A percentile compares a stretch with the other conserved stretches of the same genome.
These are phyloP conservation scores for Ursus arctos DNA, from an alignment of 2,113 vertebrate genomes.

Conservation along the genomic window DNA sequence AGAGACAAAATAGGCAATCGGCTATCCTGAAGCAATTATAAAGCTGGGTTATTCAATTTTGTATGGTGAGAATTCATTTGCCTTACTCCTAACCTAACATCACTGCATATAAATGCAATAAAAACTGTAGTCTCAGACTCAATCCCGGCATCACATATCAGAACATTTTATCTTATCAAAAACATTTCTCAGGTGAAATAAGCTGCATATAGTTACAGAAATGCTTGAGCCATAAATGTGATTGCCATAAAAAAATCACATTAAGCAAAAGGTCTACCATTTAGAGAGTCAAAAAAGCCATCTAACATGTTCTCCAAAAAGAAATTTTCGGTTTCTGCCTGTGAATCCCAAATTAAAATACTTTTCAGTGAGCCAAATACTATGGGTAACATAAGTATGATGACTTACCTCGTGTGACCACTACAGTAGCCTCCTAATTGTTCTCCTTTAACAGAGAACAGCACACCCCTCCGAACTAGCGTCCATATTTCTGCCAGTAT, in stretches of 20 bases:
- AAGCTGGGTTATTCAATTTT: slow-evolving; percentile 81
- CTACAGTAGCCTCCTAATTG: slow-evolving; percentile 5
- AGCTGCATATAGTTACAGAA: slow-evolving; percentile 60
- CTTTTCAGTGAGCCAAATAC: slow-evolving; percentile 47
- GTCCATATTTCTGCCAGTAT: background rate
- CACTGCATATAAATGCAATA: slow-evolving; percentile 74
- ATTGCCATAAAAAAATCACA: slow-evolving; percentile 56
- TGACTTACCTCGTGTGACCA: background rate
- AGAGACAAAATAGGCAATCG: slow-evolving; percentile 82
- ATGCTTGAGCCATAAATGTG: slow-evolving; percentile 65
- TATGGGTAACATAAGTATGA: slow-evolving; percentile 31
- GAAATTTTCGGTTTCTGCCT: background rate
- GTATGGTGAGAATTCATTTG: slow-evolving; percentile 80
- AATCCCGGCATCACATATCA: slow-evolving; percentile 63
- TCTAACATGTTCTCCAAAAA: slow-evolving; percentile 46
- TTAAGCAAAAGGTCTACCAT: slow-evolving; percentile 58
- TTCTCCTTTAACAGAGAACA: background rate
- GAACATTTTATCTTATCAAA: slow-evolving; percentile 76
- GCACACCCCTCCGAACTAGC: background rate
- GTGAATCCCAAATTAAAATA: slow-evolving; percentile 61
- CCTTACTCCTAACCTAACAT: slow-evolving; percentile 76
- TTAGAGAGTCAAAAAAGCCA: slow-evolving; percentile 57
- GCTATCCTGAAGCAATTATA: slow-evolving; percentile 82
- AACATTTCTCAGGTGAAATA: slow-evolving; percentile 78
- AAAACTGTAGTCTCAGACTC: slow-evolving; percentile 71